Base-by-base conservation (phyloP, 2,113 vertebrate species). In the Lagenorhynchus albirostris region DNA sequence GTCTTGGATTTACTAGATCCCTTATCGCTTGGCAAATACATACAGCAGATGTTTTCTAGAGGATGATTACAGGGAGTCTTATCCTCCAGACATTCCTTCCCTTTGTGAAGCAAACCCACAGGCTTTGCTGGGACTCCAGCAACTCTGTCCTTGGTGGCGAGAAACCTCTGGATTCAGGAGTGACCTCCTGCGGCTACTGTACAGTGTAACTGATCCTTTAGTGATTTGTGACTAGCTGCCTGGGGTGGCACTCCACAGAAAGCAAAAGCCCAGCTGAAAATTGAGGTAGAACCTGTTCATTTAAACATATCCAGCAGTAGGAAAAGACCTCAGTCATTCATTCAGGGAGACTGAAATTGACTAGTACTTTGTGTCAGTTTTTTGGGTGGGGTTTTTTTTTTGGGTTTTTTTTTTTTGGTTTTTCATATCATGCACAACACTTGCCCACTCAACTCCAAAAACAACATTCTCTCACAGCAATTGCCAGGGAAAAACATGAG, bases 361-460 rank as follows among this genome's bases (percentile, higher is more conserved):
- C 38, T 36, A 86, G 67, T 33, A 14, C 36, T 96, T 82, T 92
- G 29, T 73, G 36, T 86, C 73, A 84, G 82, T 80, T 55, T 62
- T 55, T 31, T 31, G 60, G 60, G 23, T 21, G 74, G 44, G 2
- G 31, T 13, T 4, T 70, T 63, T 68, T n/a, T 31, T 38, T 53
- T 55, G 73, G 36, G 62, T 79, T 38, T 53, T 38, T 67, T 60
- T 21, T 67, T 76, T 84, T 87, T 38, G 29, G 10, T 87, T 91
- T 92, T 95, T 91, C 70, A 58, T 94, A 92, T 95, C 81, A 82
- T 65, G 47, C 23, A 79, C 44, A 96, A 62, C 68, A 62, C 53
- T 97, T 95, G 83, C 87, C 84, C 81, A 6, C 44, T 94, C 50
- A 58, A 2, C 62, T 96, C 95, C 95, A 95, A 97, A 92, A 97